A percentile compares a stretch with the other conserved stretches of the same genome.
Evolutionary conservation across 2,797 vertebrate species (phyloP).

Genomic region (Podarcis siculus): DNA sequence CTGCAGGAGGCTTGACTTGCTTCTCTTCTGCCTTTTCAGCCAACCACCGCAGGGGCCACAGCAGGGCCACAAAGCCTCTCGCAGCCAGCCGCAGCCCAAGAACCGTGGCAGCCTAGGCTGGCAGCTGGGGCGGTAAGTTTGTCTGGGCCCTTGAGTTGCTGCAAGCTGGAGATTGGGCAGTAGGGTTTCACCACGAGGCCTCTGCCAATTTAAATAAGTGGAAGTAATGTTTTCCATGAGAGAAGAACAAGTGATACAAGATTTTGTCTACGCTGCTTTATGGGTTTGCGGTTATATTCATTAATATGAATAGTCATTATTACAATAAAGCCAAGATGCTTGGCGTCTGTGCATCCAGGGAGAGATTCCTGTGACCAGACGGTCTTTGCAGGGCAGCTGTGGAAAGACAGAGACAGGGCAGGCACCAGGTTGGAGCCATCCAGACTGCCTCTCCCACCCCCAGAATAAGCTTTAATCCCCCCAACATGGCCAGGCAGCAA

Average conservation of each 20-base stretch:
- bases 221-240: too few species aligned
- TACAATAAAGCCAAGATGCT: too few species aligned
- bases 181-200: background rate
- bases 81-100: background rate
- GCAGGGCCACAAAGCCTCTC: background rate
- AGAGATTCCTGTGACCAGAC: too few species aligned
- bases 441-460: background rate
- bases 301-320: too few species aligned
- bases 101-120: slow-evolving; percentile 15
- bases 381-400: background rate
- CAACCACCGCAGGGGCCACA: slow-evolving; percentile 26
- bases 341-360: too few species aligned
- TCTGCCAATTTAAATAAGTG: too few species aligned
- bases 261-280: too few species aligned
- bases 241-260: too few species aligned
- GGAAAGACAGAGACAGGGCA: background rate
- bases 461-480: background rate
- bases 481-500: background rate
- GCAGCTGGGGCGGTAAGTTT: slow-evolving; percentile 52
- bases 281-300: too few species aligned
- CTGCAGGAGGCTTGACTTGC: background rate
- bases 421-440: background rate
- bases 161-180: background rate
- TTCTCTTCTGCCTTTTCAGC: slow-evolving; percentile 30
- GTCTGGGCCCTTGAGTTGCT: background rate